Evolutionary conservation across 1,140 invertebrate genomes (phyloP).

Genomic region (Bombus breviceps): DNA sequence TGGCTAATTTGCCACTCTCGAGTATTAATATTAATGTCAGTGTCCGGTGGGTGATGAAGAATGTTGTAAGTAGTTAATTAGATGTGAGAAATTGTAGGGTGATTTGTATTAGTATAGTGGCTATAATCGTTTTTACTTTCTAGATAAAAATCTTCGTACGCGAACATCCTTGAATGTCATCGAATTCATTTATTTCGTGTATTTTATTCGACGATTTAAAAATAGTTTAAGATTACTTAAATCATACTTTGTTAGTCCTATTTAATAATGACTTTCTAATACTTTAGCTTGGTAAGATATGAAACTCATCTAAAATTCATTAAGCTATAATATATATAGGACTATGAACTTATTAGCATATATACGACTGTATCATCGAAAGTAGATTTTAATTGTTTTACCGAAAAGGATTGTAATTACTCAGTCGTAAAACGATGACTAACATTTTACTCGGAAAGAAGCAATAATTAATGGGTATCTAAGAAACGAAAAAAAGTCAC

Average conservation of each 20-base stretch:
- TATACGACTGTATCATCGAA: neutral
- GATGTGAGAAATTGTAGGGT: neutral
- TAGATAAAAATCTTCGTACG: neutral
- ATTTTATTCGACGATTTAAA: neutral
- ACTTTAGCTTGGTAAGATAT: neutral
- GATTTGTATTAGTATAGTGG: neutral
- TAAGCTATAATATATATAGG: neutral
- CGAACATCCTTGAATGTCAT: neutral
- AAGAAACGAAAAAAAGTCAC: too few relatives aligned
- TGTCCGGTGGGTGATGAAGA: neutral
- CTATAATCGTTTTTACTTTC: neutral
- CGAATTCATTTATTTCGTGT: neutral
- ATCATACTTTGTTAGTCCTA: neutral
- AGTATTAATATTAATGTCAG: neutral
- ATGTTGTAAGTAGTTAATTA: neutral
- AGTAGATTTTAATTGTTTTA: neutral
- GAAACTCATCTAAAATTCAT: neutral
- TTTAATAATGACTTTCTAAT: neutral
- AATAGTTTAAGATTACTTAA: neutral
- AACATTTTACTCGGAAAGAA: neutral
- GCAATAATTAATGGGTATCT: neutral
- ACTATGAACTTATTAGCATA: neutral
- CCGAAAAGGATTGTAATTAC: neutral
- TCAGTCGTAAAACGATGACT: neutral
- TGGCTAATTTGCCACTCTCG: conserved; percentile 8